phyloP scores from a whole-genome alignment of 2,113 vertebrate species.

The Heloderma charlesbogerti region DNA sequence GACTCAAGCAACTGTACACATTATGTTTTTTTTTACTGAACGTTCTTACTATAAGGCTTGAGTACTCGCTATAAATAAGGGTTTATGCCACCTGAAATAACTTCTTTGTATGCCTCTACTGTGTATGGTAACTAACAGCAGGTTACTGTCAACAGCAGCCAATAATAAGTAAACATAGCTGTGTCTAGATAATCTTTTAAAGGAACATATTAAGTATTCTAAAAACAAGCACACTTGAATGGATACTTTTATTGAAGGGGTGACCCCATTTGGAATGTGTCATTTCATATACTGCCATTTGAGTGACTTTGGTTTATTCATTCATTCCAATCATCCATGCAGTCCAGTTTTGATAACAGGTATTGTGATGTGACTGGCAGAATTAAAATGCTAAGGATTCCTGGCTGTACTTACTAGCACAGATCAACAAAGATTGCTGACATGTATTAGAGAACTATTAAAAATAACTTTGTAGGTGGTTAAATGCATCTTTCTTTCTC shows the following conservation, averaged over 20 bases:
- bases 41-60: neutral
- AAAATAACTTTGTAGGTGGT: constrained; percentile 3
- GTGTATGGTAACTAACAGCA: neutral
- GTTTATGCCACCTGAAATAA: neutral
- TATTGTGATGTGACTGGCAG: neutral
- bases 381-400: neutral
- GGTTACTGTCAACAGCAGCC: neutral
- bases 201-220: neutral
- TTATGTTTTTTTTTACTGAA: neutral
- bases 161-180: neutral
- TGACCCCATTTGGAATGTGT: neutral
- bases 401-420: neutral
- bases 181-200: neutral
- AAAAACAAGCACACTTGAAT: neutral
- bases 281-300: neutral
- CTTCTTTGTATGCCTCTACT: neutral
- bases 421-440: neutral
- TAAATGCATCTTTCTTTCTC: constrained; percentile 21
- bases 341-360: neutral
- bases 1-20: neutral
- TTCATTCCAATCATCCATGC: neutral
- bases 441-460: neutral
- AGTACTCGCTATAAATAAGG: neutral
- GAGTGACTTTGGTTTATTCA: neutral
- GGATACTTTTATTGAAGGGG: neutral